Evolutionary conservation across 2,888 invertebrate genomes (phyloP), one percentile per base, ranked within the genome.

Genomic region (Adineta ricciae): DNA sequence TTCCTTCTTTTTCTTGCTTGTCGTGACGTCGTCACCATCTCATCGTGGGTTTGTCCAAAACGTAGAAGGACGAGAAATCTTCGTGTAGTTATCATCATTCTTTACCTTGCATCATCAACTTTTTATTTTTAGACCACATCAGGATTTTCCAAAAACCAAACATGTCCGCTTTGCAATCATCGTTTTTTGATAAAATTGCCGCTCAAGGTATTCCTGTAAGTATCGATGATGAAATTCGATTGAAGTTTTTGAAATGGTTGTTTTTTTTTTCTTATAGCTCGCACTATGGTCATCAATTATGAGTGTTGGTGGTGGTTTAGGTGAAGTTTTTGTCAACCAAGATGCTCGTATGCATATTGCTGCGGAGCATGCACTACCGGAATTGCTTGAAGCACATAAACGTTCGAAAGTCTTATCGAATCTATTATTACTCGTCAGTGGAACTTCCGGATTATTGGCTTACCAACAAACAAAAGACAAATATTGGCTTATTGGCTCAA

Each of bases 401-500:
- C 78, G 78, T 24, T 9, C 38, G 3, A 78, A 41, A 78, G 1
- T 78, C 3, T 41, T 78, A 78, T 41, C 41, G n/a, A 78, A 41
- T 78, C 9, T 78, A 78, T 11, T 78, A n/a, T 78, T 41, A 41
- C 0, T 11, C 24, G 9, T 41, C 24, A 41, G 41, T 78, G 78
- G 78, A 9, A 0, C 41, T 78, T 38, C 41, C 24, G 78, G 78
- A 24, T 11, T n/a, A 41, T 41, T 78, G 9, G 38, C 41, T 24
- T 78, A 78, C 41, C 78, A 41, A 41, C 78, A 78, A 41, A 78
- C 78, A 78, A 78, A 41, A 78, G 78, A 78, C n/a, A 78, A 38
- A 24, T 78, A 78, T 41, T 78, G 78, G 78, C 41, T 78, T 41
- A n/a, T 41, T 78, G 78, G 78, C 1, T 38, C 78, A 78, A n/a